These are phyloP conservation scores for Calephelis virginiensis DNA, from an alignment of 1,140 invertebrate genomes.

Conservation along the genomic window DNA sequence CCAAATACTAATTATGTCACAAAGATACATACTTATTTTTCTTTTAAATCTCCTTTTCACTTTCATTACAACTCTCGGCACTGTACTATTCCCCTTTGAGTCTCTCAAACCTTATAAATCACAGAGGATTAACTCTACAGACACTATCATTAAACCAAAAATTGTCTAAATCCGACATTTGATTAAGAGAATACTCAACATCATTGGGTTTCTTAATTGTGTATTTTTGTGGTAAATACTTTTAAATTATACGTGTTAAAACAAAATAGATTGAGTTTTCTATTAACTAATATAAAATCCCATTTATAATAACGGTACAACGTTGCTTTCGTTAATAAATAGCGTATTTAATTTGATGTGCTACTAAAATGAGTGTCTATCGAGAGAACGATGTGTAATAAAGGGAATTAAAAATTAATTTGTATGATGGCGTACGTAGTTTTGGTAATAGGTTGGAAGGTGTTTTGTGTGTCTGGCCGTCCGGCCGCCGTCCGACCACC, in stretches of 20 bases:
- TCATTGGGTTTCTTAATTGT: constrained; percentile 62
- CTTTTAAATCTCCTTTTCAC: no score
- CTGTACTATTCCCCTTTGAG: constrained; percentile 41
- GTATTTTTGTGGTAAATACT: constrained; percentile 58
- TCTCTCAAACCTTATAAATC: constrained; percentile 55
- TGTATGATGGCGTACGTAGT: constrained; percentile 3
- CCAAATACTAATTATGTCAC: no score
- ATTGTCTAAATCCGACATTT: constrained; percentile 73
- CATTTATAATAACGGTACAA: constrained; percentile 25
- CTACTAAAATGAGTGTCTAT: constrained; percentile 6
- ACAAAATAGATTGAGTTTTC: constrained; percentile 37
- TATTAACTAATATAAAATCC: constrained; percentile 36
- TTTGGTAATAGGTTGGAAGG: constrained; percentile 5
- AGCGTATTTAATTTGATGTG: constrained; percentile 22
- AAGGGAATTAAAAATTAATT: constrained; percentile 15
- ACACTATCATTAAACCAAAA: constrained; percentile 66
- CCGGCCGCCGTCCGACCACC: not conserved
- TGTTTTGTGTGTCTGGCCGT: not conserved
- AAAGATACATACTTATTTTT: no score
- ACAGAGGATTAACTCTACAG: constrained; percentile 56
- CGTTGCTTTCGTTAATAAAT: constrained; percentile 28
- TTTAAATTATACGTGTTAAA: constrained; percentile 45
- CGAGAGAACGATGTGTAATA: constrained; percentile 3
- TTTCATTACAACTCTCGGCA: constrained; percentile 4
- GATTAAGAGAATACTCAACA: constrained; percentile 62